Evolutionary conservation across 2,797 vertebrate genomes (phyloP).

Genomic region (Glossophaga mutica): DNA sequence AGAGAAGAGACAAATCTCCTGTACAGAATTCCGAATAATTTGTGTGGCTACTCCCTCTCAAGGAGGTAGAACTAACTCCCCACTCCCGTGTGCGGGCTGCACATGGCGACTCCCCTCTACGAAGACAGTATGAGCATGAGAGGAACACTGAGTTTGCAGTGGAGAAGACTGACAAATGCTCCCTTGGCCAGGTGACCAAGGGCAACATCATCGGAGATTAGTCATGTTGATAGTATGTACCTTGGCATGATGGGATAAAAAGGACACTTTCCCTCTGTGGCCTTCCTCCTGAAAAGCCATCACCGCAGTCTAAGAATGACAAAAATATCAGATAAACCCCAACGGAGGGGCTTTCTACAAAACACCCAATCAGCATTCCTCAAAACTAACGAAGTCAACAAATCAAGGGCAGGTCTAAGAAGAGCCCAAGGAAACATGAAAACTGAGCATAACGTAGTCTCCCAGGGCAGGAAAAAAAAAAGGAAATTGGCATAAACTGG

Average conservation of each 20-base stretch:
- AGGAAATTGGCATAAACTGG: not conserved
- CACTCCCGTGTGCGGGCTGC: not conserved
- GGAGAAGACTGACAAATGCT: not conserved
- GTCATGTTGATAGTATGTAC: not conserved
- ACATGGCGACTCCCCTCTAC: not conserved
- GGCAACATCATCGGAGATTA: not conserved
- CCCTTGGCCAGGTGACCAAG: not conserved
- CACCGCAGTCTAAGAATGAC: not conserved
- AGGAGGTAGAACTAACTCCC: not conserved
- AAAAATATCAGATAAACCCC: not conserved
- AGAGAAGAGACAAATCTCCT: not conserved
- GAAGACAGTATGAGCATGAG: not conserved
- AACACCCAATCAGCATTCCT: not conserved
- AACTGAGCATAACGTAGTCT: not conserved
- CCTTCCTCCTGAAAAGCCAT: not conserved
- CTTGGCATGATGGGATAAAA: not conserved
- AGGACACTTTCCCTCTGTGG: not conserved
- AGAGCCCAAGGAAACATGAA: not conserved
- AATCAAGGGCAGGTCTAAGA: not conserved
- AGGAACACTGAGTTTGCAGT: not conserved
- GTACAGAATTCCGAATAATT: not conserved
- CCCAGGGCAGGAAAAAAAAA: not conserved
- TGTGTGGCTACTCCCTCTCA: no score
- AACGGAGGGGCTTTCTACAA: not conserved
- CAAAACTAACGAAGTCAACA: not conserved